A percentile compares a stretch with the other conserved stretches of the same genome.
Conservation (phyloP, 2,888 invertebrate genomes). For the Clostera curtula region DNA sequence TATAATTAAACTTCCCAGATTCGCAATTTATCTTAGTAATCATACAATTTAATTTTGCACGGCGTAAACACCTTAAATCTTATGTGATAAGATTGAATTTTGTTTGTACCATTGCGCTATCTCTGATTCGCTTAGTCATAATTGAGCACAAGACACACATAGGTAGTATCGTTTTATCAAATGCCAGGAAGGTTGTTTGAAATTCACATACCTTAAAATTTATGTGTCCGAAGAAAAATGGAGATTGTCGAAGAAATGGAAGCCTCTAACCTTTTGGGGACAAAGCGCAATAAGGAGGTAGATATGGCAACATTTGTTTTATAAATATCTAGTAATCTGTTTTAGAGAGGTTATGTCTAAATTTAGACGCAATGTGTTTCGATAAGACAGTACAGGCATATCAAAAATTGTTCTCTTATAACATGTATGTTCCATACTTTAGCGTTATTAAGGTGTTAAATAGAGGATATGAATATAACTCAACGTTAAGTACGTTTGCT, state of each 20-base stretch:
- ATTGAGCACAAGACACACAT: constrained; percentile 6
- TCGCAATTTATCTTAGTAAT: too few relatives aligned
- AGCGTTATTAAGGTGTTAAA: too few relatives aligned
- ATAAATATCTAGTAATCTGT: not conserved
- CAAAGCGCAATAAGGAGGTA: constrained; percentile 3
- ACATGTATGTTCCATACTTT: too few relatives aligned
- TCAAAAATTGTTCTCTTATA: too few relatives aligned
- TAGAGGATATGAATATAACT: too few relatives aligned
- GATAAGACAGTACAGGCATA: too few relatives aligned
- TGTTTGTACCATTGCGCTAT: not conserved
- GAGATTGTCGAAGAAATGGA: constrained; percentile 14
- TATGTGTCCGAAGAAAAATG: constrained; percentile 12
- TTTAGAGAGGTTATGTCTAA: not conserved
- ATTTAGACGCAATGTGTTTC: too few relatives aligned
- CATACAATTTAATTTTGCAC: not conserved
- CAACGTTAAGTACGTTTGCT: too few relatives aligned
- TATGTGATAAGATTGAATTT: not conserved
- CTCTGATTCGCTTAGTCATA: constrained; percentile 2
- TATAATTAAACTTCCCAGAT: too few relatives aligned
- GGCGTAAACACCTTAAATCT: constrained; percentile 4
- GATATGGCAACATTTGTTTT: constrained; percentile 10
- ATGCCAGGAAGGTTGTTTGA: constrained; percentile 7
- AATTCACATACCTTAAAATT: constrained; percentile 16
- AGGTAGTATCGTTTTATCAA: constrained; percentile 16
- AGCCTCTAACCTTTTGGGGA: constrained; percentile 9